Percentiles rank a stretch among this genome's conserved stretches.
Conservation (phyloP, 2,888 invertebrate genomes). For the Eurytoma adleriae region DNA sequence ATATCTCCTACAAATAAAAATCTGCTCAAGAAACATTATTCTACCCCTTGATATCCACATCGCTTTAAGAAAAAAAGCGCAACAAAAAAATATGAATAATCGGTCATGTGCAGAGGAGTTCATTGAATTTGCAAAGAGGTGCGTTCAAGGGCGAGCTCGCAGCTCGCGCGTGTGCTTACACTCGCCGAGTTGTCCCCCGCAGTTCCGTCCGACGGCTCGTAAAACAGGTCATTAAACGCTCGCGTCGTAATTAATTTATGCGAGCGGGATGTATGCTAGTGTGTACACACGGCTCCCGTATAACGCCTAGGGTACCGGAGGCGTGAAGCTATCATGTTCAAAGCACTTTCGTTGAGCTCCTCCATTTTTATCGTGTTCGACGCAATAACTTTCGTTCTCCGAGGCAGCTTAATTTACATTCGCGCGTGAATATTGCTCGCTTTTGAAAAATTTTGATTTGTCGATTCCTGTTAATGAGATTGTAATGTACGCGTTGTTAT, state of each 20-base stretch:
- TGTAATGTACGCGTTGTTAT: too few species aligned
- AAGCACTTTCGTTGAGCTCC: conserved; percentile 1
- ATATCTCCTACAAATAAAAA: too few species aligned
- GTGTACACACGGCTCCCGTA: background rate
- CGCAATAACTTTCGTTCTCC: background rate
- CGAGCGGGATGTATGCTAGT: conserved; percentile 24
- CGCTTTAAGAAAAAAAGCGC: too few species aligned
- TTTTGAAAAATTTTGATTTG: too few species aligned
- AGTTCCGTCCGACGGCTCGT: conserved; percentile 45
- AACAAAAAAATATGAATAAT: too few species aligned
- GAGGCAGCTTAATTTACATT: background rate
- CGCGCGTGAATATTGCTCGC: background rate
- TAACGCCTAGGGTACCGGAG: background rate
- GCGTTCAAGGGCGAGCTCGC: background rate
- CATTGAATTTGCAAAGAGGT: background rate
- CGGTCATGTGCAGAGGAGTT: too few species aligned
- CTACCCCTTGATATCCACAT: too few species aligned
- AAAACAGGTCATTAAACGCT: conserved; percentile 55
- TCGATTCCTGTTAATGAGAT: too few species aligned
- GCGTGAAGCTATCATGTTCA: conserved; percentile 17
- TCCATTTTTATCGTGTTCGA: background rate
- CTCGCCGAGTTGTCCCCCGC: background rate
- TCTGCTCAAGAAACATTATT: too few species aligned
- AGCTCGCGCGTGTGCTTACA: background rate
- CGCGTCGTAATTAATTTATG: conserved; percentile 56